These are phyloP conservation scores for Gastrophysa polygoni DNA, from an alignment of 2,888 invertebrate genomes.

Conservation along the genomic window DNA sequence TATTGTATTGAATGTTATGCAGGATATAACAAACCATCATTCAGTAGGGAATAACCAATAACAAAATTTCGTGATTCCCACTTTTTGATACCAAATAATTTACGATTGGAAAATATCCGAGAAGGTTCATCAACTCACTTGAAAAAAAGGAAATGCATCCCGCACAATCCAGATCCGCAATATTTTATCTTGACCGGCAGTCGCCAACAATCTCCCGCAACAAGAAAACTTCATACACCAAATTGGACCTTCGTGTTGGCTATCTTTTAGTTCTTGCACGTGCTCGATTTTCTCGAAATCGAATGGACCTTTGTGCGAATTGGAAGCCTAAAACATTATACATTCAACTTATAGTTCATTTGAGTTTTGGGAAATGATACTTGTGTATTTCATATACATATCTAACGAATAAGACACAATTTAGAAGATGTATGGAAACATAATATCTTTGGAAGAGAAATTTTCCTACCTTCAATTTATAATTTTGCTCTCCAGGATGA, in stretches of 20 bases:
- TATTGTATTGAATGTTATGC: no score
- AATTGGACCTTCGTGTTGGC: slow-evolving; percentile 90
- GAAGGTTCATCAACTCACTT: slow-evolving; percentile 58
- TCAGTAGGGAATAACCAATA: no score
- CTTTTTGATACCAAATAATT: no score
- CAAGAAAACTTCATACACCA: slow-evolving; percentile 99
- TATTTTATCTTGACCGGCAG: slow-evolving; percentile 95
- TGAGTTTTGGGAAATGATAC: no score
- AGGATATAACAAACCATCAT: no score
- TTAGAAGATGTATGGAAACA: no score
- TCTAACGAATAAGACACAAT: no score
- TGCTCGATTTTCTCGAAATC: slow-evolving; percentile 92
- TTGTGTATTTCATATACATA: no score
- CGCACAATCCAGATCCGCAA: slow-evolving; percentile 94
- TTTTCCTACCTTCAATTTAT: slow-evolving; percentile 77
- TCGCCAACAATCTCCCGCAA: slow-evolving; percentile 93
- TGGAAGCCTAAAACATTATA: slow-evolving; percentile 70
- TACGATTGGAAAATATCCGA: neutral
- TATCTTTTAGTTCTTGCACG: slow-evolving; percentile 72
- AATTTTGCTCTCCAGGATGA: slow-evolving; percentile 76
- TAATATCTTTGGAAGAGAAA: no score
- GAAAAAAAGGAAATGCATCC: slow-evolving; percentile 89
- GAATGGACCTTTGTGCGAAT: slow-evolving; percentile 95
- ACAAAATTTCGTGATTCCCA: no score
- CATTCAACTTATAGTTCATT: no score